A percentile compares a stretch with the other conserved stretches of the same genome.
These are phyloP conservation scores for Coryphaenoides rupestris DNA, from an alignment of 2,113 vertebrate species.

Conservation along the genomic window DNA sequence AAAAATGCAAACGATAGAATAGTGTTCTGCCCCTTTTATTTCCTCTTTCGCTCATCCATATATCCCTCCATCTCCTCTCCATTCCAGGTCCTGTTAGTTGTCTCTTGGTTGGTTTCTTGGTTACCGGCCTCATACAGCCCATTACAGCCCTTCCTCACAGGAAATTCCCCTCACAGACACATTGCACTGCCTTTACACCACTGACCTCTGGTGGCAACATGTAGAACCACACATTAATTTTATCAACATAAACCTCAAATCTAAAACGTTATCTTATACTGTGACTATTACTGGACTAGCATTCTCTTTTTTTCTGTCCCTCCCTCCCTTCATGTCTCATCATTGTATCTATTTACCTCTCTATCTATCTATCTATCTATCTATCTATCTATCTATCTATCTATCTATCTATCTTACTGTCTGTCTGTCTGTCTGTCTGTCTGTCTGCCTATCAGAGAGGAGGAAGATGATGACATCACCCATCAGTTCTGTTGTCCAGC, in stretches of 20 bases:
- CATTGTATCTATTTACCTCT: constrained; percentile 20
- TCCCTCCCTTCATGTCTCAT: constrained; percentile 3
- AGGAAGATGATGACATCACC: constrained; percentile 84
- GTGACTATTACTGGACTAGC: not conserved
- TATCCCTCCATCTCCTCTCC: too few relatives aligned
- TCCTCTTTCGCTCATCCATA: too few relatives aligned
- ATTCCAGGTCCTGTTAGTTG: too few relatives aligned
- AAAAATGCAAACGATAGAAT: too few relatives aligned
- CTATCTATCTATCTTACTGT: constrained; percentile 21
- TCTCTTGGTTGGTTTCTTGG: too few relatives aligned
- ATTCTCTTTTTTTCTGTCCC: constrained; percentile 26
- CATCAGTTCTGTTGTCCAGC: constrained; percentile 93
- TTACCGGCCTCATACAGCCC: too few relatives aligned
- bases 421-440: constrained; percentile 7
- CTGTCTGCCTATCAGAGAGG: constrained; percentile 75
- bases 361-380: not conserved
- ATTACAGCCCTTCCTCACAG: too few relatives aligned
- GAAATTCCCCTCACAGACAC: too few relatives aligned
- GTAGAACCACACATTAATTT: not conserved
- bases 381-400: constrained; percentile 17
- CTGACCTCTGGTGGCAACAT: constrained; percentile 21
- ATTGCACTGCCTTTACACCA: not conserved
- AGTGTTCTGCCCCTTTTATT: too few relatives aligned
- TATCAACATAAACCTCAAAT: too few relatives aligned
- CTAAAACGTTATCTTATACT: not conserved